phyloP scores from a whole-genome alignment of 2,797 vertebrate species.

The Eulemur albifrons region DNA sequence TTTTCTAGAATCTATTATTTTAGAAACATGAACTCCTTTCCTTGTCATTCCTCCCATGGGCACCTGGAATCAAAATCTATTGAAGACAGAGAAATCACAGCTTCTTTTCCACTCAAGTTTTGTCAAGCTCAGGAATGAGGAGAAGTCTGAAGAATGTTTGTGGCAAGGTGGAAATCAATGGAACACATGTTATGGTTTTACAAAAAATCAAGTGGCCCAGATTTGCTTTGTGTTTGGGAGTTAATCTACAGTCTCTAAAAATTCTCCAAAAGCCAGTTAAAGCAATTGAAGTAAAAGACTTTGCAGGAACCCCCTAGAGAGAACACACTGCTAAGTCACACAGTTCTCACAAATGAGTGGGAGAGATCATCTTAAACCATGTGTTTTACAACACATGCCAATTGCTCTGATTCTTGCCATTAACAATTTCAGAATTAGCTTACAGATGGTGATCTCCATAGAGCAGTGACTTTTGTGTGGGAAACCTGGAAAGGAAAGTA shows the following conservation, averaged over 20 bases:
- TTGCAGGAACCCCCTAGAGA: not conserved
- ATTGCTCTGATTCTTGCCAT: constrained; percentile 62
- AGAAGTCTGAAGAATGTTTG: constrained; percentile 32
- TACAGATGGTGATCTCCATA: constrained; percentile 46
- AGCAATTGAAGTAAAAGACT: constrained; percentile 33
- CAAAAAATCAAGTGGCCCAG: constrained; percentile 37
- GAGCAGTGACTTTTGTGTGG: constrained; percentile 32
- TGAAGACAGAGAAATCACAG: not conserved
- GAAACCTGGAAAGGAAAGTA: constrained; percentile 29
- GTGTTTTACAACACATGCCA: constrained; percentile 48
- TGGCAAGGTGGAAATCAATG: constrained; percentile 35
- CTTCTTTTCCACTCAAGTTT: not conserved
- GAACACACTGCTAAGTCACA: constrained; percentile 28
- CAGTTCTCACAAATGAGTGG: constrained; percentile 38
- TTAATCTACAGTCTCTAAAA: constrained; percentile 42
- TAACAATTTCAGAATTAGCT: constrained; percentile 66
- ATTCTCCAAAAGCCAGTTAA: constrained; percentile 28
- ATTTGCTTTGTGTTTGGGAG: constrained; percentile 47
- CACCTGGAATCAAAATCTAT: not conserved
- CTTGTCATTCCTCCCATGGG: not conserved
- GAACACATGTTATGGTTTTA: constrained; percentile 27
- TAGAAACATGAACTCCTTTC: not conserved
- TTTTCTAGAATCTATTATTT: constrained; percentile 14
- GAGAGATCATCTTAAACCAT: not conserved
- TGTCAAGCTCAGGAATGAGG: not conserved